A percentile compares a stretch with the other conserved stretches of the same genome.
Evolutionary conservation across 2,113 vertebrate species (phyloP).

Genomic region (Elgaria multicarinata): DNA sequence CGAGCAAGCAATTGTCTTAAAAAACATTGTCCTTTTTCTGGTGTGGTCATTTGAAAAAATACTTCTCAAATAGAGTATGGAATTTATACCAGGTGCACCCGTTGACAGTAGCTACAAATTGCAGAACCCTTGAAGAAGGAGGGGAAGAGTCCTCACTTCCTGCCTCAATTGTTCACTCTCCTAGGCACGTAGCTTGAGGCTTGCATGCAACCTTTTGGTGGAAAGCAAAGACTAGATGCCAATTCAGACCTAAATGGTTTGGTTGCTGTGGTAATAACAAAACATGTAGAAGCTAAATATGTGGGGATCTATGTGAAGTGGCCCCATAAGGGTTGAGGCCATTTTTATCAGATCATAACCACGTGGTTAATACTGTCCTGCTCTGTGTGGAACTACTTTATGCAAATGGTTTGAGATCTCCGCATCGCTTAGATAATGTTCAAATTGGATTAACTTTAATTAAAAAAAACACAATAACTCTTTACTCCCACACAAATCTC

Average conservation of each 20-base stretch:
- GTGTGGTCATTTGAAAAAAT: background rate
- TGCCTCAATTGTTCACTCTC: background rate
- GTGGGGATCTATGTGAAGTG: background rate
- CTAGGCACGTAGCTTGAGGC: background rate
- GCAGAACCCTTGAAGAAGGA: slow-evolving; percentile 33
- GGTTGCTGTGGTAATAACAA: background rate
- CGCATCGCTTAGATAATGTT: background rate
- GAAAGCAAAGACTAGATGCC: background rate
- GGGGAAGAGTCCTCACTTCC: background rate
- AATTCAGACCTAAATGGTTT: background rate
- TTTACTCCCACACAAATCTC: background rate
- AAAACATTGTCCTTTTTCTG: background rate
- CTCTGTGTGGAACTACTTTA: background rate
- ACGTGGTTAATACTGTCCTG: background rate
- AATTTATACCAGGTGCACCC: background rate
- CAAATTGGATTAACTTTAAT: background rate
- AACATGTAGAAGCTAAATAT: background rate
- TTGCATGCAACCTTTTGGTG: background rate
- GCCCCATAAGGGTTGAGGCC: background rate
- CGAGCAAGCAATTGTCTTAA: background rate
- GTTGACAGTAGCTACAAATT: slow-evolving; percentile 10
- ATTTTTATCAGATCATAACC: background rate
- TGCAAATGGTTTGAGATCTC: background rate
- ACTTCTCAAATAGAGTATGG: background rate
- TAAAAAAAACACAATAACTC: background rate